A percentile compares a stretch with the other conserved stretches of the same genome.
Evolutionary conservation across 1,140 invertebrate genomes (phyloP).

Genomic region (Apis mellifera): Amel_HAv3.1 CM009942.2:10245501-10246000

Average conservation of each 20-base stretch:
- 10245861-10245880: conserved; percentile 65
- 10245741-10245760: conserved; percentile 77
- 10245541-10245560: background rate
- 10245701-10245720: conserved; percentile 34
- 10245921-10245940: conserved; percentile 55
- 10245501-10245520: too few species aligned
- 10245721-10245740: conserved; percentile 56
- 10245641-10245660: conserved; percentile 14
- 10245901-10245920: conserved; percentile 66
- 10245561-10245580: background rate
- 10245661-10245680: conserved; percentile 46
- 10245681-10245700: conserved; percentile 24
- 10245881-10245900: conserved; percentile 69
- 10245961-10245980: conserved; percentile 57
- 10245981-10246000: background rate
- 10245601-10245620: background rate
- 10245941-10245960: conserved; percentile 62
- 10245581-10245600: too few species aligned
- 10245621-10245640: conserved; percentile 1
- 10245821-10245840: background rate
- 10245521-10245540: too few species aligned
- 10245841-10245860: conserved; percentile 39
- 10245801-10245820: conserved; percentile 45
- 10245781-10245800: conserved; percentile 77
- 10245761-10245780: conserved; percentile 80